A percentile compares a stretch with the other conserved stretches of the same genome.
phyloP scores from a whole-genome alignment of 2,113 vertebrate genomes.

The Pseudopipra pipra region DNA sequence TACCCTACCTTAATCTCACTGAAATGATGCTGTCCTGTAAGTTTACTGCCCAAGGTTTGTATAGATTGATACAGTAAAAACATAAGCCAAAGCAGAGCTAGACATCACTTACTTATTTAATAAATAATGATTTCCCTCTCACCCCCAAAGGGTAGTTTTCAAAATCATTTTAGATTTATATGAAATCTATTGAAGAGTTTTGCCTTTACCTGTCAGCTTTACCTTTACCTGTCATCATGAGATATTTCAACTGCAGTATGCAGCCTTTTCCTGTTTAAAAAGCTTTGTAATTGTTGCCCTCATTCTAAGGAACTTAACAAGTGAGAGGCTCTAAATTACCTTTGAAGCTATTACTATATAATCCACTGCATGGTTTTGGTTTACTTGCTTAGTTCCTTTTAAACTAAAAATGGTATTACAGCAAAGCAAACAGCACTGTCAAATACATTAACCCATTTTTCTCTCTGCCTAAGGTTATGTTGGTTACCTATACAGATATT shows the following conservation, averaged over 20 bases:
- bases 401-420: neutral
- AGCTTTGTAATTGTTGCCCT: neutral
- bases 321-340: neutral
- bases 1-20: neutral
- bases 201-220: constrained; percentile 21
- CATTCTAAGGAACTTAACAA: neutral
- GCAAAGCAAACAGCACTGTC: neutral
- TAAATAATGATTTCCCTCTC: neutral
- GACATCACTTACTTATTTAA: neutral
- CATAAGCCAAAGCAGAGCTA: neutral
- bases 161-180: neutral
- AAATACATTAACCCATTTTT: neutral
- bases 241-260: neutral
- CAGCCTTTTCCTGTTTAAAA: neutral
- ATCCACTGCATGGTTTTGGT: neutral
- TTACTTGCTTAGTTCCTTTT: neutral
- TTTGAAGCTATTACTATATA: neutral
- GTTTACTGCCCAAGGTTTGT: neutral
- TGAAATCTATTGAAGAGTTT: neutral
- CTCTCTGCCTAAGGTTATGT: neutral
- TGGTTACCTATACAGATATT: neutral
- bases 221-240: constrained; percentile 4
- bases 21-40: neutral
- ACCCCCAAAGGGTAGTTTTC: neutral
- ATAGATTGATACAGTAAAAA: neutral